Evolutionary conservation across 2,113 vertebrate genomes (phyloP).

Genomic region (Rhabdornis inornatus): DNA sequence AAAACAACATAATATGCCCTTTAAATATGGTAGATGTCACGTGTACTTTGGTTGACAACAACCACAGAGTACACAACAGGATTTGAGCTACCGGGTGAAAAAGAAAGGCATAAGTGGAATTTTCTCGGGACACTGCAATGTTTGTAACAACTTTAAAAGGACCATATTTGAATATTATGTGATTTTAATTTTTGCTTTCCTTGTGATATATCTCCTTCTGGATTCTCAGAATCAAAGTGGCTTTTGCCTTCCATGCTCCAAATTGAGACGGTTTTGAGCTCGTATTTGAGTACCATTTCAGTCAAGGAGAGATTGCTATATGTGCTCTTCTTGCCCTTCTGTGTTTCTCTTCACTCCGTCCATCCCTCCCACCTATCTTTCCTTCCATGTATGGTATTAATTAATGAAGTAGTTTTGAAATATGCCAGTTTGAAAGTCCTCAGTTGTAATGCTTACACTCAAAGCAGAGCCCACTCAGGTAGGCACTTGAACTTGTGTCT

Average conservation of each 20-base stretch:
- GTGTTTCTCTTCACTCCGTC: background rate
- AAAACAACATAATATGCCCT: background rate
- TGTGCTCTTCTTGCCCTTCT: background rate
- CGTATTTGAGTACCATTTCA: background rate
- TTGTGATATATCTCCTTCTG: background rate
- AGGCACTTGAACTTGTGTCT: background rate
- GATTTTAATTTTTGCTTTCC: background rate
- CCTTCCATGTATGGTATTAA: background rate
- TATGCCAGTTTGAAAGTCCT: background rate
- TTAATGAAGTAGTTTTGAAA: background rate
- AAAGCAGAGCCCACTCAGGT: background rate
- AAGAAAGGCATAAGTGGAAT: background rate
- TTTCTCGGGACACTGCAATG: background rate
- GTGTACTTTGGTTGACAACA: background rate
- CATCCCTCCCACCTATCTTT: background rate
- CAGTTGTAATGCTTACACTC: background rate
- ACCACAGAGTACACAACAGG: background rate
- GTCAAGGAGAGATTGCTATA: background rate
- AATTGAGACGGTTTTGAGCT: background rate
- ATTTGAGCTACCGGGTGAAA: background rate
- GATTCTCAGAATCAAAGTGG: background rate
- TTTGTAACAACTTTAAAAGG: background rate
- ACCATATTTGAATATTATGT: background rate
- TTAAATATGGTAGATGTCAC: background rate
- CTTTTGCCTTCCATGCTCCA: background rate